phyloP scores from a whole-genome alignment of 1,140 invertebrate genomes.

The Danaus plexippus region DNA sequence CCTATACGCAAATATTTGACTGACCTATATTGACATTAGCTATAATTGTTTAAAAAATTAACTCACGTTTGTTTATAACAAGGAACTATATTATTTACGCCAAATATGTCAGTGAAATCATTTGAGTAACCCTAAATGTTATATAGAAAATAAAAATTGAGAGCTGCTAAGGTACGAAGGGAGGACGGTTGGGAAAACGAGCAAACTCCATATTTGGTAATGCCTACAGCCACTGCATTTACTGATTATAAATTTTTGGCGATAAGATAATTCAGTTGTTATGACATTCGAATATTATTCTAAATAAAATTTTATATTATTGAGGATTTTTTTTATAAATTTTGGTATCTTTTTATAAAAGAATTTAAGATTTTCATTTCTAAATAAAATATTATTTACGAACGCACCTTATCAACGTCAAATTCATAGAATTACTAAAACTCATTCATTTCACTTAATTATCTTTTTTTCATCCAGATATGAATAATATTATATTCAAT shows the following conservation, averaged over 20 bases:
- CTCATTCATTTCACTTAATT: too few species aligned
- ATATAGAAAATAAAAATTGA: conserved; percentile 61
- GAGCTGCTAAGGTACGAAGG: conserved; percentile 68
- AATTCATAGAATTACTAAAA: conserved; percentile 3
- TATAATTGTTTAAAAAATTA: conserved; percentile 36
- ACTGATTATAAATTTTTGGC: conserved; percentile 37
- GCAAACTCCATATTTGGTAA: conserved; percentile 74
- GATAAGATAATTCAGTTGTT: conserved; percentile 16
- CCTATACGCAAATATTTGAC: conserved; percentile 47
- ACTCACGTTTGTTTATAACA: conserved; percentile 63
- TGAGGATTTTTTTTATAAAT: background rate
- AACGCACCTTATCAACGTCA: conserved; percentile 36
- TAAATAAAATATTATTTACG: conserved; percentile 30
- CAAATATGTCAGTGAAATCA: conserved; percentile 62
- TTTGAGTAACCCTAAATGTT: conserved; percentile 61
- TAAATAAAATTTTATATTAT: conserved; percentile 11
- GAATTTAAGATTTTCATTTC: conserved; percentile 6
- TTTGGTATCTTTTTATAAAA: background rate
- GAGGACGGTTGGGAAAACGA: conserved; percentile 71
- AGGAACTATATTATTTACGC: conserved; percentile 57
- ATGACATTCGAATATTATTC: conserved; percentile 4
- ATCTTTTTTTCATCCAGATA: too few species aligned
- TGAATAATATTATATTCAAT: too few species aligned
- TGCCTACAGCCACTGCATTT: conserved; percentile 66
- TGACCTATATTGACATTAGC: conserved; percentile 67